Conservation (phyloP, 2,888 invertebrate species). For the Mantis religiosa region DNA sequence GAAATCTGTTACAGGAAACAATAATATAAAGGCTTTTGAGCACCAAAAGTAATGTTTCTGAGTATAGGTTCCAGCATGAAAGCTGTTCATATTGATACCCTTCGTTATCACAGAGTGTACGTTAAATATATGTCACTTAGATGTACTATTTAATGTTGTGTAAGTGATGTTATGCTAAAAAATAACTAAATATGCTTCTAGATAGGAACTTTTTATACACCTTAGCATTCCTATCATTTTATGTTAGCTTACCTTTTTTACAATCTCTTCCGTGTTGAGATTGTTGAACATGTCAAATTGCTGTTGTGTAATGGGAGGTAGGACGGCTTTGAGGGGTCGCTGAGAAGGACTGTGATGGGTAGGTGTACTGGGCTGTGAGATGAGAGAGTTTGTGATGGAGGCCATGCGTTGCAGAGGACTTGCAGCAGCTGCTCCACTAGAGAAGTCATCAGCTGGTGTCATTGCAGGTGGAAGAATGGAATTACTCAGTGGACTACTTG, state of each 20-base stretch:
- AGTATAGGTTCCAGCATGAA: too few relatives aligned
- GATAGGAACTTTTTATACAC: background rate
- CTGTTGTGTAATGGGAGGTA: constrained; percentile 97
- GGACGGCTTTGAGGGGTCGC: constrained; percentile 89
- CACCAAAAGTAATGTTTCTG: too few relatives aligned
- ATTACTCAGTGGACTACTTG: constrained; percentile 80
- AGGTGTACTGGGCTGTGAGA: constrained; percentile 83
- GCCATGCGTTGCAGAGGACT: constrained; percentile 97
- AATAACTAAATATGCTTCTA: background rate
- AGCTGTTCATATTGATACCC: too few relatives aligned
- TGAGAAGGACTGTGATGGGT: constrained; percentile 80
- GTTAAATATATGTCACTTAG: too few relatives aligned
- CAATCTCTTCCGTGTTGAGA: constrained; percentile 97
- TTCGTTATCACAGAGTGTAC: too few relatives aligned
- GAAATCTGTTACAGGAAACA: too few relatives aligned
- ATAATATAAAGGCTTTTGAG: too few relatives aligned
- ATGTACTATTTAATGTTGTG: too few relatives aligned
- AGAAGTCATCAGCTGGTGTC: constrained; percentile 73
- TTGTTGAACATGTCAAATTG: constrained; percentile 98
- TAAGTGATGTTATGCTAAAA: too few relatives aligned
- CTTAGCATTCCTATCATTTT: too few relatives aligned
- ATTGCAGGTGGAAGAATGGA: constrained; percentile 76
- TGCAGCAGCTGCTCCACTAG: constrained; percentile 63
- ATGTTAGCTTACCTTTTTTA: constrained; percentile 62
- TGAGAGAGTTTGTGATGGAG: constrained; percentile 93